Percentiles rank a stretch among this genome's conserved stretches.
Evolutionary conservation across 2,113 vertebrate species (phyloP).

Genomic region (Tenebrosternarchus preto): DNA sequence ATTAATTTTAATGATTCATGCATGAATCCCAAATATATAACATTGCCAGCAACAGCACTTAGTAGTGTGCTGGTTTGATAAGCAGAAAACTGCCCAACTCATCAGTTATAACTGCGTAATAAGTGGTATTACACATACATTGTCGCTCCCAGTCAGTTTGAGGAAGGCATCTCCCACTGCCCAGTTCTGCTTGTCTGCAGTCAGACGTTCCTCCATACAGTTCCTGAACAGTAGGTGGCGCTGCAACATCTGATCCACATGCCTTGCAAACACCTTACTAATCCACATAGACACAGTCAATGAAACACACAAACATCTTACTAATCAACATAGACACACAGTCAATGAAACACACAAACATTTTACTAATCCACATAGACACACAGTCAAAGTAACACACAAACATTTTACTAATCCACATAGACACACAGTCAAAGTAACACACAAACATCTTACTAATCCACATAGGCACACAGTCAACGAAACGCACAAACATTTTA

Average conservation of each 20-base stretch:
- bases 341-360: too few relatives aligned
- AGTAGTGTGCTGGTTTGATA: too few relatives aligned
- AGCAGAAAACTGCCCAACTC: background rate
- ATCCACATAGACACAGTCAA: constrained; percentile 23
- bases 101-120: background rate
- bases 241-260: constrained; percentile 73
- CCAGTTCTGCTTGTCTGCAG: constrained; percentile 68
- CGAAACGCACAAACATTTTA: background rate
- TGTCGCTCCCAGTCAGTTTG: constrained; percentile 72
- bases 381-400: background rate
- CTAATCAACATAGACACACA: too few relatives aligned
- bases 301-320: too few relatives aligned
- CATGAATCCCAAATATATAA: too few relatives aligned
- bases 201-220: constrained; percentile 72
- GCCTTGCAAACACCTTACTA: constrained; percentile 66
- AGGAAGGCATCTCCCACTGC: constrained; percentile 74
- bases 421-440: too few relatives aligned
- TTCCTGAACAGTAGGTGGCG: constrained; percentile 75
- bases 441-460: too few relatives aligned
- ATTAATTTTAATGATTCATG: too few relatives aligned
- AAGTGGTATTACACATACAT: constrained; percentile 56
- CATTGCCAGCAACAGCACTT: too few relatives aligned
- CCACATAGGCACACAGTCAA: background rate
- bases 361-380: too few relatives aligned
- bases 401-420: too few relatives aligned